phyloP scores from a whole-genome alignment of 2,888 invertebrate species.

The Troglohyphantes excavatus region DNA sequence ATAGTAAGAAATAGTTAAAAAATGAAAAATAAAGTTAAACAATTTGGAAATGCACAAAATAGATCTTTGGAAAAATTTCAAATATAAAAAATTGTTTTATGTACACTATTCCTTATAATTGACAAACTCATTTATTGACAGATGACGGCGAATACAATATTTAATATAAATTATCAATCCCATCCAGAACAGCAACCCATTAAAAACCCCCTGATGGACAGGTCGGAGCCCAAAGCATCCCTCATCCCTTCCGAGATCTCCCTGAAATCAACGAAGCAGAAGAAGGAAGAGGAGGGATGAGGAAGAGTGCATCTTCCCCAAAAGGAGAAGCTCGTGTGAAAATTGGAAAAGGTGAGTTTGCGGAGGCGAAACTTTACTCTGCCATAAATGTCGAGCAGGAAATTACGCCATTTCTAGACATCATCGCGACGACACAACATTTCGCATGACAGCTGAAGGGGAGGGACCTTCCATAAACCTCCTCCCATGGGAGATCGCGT shows the following conservation, averaged over 20 bases:
- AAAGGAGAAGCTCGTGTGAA: constrained; percentile 40
- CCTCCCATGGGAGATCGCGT: background rate
- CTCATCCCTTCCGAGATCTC: background rate
- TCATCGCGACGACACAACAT: constrained; percentile 66
- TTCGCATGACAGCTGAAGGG: constrained; percentile 60
- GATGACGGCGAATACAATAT: no score
- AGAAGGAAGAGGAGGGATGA: constrained; percentile 1
- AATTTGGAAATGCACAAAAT: no score
- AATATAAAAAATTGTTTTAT: no score
- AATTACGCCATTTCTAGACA: constrained; percentile 73
- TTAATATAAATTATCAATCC: background rate
- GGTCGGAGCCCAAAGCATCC: background rate
- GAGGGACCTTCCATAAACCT: constrained; percentile 61
- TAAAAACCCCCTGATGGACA: constrained; percentile 36
- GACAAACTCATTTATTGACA: no score
- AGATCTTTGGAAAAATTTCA: no score
- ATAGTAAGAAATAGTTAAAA: no score
- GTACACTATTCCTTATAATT: no score
- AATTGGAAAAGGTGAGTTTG: constrained; percentile 65
- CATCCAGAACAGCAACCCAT: background rate
- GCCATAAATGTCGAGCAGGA: constrained; percentile 72
- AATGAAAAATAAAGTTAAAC: no score
- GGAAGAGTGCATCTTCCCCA: background rate
- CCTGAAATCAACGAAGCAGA: constrained; percentile 29
- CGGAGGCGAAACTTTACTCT: constrained; percentile 72